Percentiles rank a stretch among this genome's conserved stretches.
phyloP scores from a whole-genome alignment of 2,797 vertebrate genomes.

The Microctenopoma lineatum region DNA sequence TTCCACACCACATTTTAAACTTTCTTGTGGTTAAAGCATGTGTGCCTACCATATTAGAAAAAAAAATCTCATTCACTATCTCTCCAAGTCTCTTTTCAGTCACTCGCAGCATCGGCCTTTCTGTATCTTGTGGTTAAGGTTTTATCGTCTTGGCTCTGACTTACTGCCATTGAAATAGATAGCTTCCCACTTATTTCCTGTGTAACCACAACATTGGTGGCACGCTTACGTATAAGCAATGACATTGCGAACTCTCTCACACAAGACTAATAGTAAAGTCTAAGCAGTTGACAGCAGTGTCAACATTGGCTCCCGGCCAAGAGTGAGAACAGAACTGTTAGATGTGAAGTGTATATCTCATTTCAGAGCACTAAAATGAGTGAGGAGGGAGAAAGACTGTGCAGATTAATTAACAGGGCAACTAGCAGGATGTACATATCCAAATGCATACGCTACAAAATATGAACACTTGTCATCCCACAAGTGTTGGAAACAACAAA shows the following conservation, averaged over 20 bases:
- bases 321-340: slow-evolving; percentile 7
- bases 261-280: slow-evolving; percentile 19
- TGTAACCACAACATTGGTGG: slow-evolving; percentile 59
- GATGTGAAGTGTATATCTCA: slow-evolving; percentile 7
- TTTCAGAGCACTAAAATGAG: slow-evolving; percentile 4
- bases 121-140: slow-evolving; percentile 52
- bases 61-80: slow-evolving; percentile 21
- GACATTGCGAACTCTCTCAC: slow-evolving; percentile 19
- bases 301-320: slow-evolving; percentile 25
- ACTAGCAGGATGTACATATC: neutral
- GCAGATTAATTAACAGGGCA: neutral
- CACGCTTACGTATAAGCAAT: slow-evolving; percentile 14
- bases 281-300: slow-evolving; percentile 17
- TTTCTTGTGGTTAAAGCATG: slow-evolving; percentile 38
- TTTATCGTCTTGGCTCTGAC: slow-evolving; percentile 22
- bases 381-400: neutral
- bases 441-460: neutral
- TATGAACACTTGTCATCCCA: neutral
- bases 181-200: slow-evolving; percentile 59
- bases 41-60: slow-evolving; percentile 17
- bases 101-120: slow-evolving; percentile 1
- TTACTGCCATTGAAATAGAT: slow-evolving; percentile 20
- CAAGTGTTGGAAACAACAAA: neutral
- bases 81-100: slow-evolving; percentile 9
- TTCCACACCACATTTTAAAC: slow-evolving; percentile 22